Evolutionary conservation across 2,797 vertebrate genomes (phyloP), one percentile per base, ranked within the genome.

Genomic region (Rhincodon typus): DNA sequence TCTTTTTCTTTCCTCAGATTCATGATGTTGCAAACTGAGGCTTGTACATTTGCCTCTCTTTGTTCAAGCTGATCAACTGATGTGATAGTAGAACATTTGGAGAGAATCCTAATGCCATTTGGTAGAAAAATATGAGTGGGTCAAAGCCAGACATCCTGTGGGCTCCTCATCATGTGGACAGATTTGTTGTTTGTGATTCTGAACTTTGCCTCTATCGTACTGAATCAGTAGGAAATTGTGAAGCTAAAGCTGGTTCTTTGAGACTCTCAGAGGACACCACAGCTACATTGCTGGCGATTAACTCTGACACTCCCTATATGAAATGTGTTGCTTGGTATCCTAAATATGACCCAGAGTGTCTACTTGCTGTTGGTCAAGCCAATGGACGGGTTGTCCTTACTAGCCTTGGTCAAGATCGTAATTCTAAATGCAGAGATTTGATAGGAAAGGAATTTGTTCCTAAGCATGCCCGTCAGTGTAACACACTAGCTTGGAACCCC

Each of bases 291-390:
- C 96, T 99, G 1, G 99, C 99, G 46, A 99, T 99, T 95, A 99
- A 99, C 96, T 99, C 99, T 0, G 99, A 99, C 95, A 99, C 99
- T 0, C 99, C 99, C 0, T 99, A 99, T 96, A 99, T 99, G 99
- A 99, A 99, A 97, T 99, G 99, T 46, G 99, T 99, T 96, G 99
- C 99, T 72, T 99, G 99, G 99, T 99, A 99, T 97, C 99, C 99
- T 0, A 99, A 99, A 96, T 98, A 98, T 0, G 99, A 99, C 97
- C 98, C 99, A 0, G 99, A 99, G 96, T 99, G 99, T 97, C 97
- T 99, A 90, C 98, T 99, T 0, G 99, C 99, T 0, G 99, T 99
- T 82, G 99, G 99, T 27, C 99, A 99, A 97, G 99, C 99, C 95
- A 99, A 99, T 1, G 99, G 99, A 53, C 97, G 99, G 79, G 99